phyloP scores from a whole-genome alignment of 2,797 vertebrate genomes.

The Phrynocephalus vlangalii region DNA sequence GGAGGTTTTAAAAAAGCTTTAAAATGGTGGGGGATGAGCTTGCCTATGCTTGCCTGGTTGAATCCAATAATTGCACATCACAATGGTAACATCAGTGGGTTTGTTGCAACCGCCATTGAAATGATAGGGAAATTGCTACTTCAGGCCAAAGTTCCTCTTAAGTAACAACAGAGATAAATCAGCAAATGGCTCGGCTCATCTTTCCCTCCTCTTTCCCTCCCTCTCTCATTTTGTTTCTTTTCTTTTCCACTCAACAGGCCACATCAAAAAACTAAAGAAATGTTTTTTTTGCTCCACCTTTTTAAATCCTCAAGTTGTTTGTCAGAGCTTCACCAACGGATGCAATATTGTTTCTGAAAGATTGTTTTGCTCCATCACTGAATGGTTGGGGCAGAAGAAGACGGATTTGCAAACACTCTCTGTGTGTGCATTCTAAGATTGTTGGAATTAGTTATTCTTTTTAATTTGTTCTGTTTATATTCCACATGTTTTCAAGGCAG shows the following conservation, averaged over 20 bases:
- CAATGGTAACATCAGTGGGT: conserved; percentile 58
- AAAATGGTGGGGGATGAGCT: conserved; percentile 27
- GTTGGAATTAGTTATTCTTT: neutral
- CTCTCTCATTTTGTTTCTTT: neutral
- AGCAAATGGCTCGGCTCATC: conserved; percentile 46
- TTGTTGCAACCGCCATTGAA: conserved; percentile 72
- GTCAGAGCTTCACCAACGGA: neutral
- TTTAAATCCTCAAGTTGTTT: neutral
- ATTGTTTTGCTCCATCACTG: neutral
- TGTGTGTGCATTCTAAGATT: neutral
- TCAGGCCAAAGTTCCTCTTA: conserved; percentile 62
- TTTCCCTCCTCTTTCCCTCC: conserved; percentile 30
- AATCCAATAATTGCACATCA: conserved; percentile 58
- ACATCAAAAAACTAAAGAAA: too few species aligned
- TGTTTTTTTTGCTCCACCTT: too few species aligned
- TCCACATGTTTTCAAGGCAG: neutral
- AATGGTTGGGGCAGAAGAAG: neutral
- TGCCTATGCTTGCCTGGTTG: conserved; percentile 62
- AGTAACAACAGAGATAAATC: conserved; percentile 63
- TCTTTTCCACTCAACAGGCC: neutral
- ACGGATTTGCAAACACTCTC: neutral
- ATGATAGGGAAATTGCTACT: conserved; percentile 72
- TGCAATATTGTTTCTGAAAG: neutral
- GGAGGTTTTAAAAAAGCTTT: neutral
- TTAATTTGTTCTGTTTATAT: neutral